Base-by-base conservation (phyloP, 2,113 vertebrate species). In the Ardeotis arabs region DNA sequence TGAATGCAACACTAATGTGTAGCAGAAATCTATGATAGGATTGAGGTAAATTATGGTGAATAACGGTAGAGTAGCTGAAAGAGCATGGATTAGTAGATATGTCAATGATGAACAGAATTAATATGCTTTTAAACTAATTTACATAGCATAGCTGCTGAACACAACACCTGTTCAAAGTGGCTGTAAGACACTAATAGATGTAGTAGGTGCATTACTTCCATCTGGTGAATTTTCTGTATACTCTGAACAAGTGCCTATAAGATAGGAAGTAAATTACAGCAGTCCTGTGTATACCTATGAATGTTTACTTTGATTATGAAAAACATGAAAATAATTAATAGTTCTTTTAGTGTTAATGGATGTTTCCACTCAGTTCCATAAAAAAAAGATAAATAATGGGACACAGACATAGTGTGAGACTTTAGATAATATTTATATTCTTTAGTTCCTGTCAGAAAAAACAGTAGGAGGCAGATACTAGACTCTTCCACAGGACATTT, bases 121-220 rank as follows among this genome's bases (percentile, higher is more conserved):
- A 93, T 93, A 84, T 68, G 49, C 33, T 90, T 78, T 24, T 72
- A 94, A 77, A 50, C 37, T 52, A 78, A 81, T 81, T 92, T 72
- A 56, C n/a, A 66, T 56, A 78, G 53, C 25, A 21, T 62, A 84
- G 62, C 85, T 93, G 79, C 47, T 90, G 72, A 77, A 44, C 44
- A 59, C 31, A 59, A 14, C 83, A 86, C 83, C 86, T 90, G 39
- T 68, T 89, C 58, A 53, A 92, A 87, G 10, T 60, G 62, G 16
- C 27, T 72, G 35, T 58, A 73, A 91, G 53, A 75, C 55, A 39
- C 35, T 73, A 83, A 56, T 16, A 68, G 29, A 81, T 13, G 19
- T 45, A 68, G 9, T n/a, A 68, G 53, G 53, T 23, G 31, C 27
- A 55, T 22, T 93, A 66, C 37, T 91, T 89, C 22, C 12, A 4